Percentiles rank a stretch among this genome's conserved stretches.
phyloP scores from a whole-genome alignment of 2,113 vertebrate genomes.

The Todiramphus chloris region DNA sequence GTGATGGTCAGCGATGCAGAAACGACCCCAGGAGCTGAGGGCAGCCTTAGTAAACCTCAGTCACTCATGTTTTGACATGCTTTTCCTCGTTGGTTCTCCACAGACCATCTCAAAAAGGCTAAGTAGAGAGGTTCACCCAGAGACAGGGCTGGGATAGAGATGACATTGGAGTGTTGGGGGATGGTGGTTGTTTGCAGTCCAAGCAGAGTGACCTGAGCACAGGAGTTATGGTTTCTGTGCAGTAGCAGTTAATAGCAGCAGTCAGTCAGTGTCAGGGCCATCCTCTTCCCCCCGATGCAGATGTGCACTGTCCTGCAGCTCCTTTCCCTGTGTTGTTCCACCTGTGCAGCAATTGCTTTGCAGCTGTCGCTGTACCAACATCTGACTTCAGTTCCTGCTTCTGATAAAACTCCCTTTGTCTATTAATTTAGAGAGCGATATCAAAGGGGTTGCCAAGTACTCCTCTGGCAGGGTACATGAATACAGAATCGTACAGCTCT shows the following conservation, averaged over 20 bases:
- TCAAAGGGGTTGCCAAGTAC: constrained; percentile 66
- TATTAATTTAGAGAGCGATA: constrained; percentile 63
- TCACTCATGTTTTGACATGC: background rate
- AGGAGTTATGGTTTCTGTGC: background rate
- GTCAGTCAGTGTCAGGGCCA: background rate
- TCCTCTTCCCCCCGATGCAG: background rate
- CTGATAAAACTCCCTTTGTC: constrained; percentile 57
- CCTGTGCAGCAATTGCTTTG: constrained; percentile 38
- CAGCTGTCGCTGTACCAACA: constrained; percentile 43
- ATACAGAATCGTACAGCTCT: constrained; percentile 19
- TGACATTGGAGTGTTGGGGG: background rate
- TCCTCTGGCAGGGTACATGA: constrained; percentile 53
- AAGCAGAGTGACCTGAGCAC: background rate
- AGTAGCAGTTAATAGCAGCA: background rate
- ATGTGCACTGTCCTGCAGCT: background rate
- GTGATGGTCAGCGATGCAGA: background rate
- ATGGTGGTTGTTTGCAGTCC: background rate
- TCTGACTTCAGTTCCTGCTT: constrained; percentile 60
- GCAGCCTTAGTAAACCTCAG: background rate
- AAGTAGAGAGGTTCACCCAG: background rate
- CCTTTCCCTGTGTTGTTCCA: constrained; percentile 1
- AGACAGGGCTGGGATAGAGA: background rate
- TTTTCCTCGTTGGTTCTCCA: background rate
- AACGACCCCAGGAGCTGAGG: background rate
- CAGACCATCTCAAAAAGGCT: background rate